phyloP scores from a whole-genome alignment of 2,113 vertebrate species.

The Neotoma lepida region DNA sequence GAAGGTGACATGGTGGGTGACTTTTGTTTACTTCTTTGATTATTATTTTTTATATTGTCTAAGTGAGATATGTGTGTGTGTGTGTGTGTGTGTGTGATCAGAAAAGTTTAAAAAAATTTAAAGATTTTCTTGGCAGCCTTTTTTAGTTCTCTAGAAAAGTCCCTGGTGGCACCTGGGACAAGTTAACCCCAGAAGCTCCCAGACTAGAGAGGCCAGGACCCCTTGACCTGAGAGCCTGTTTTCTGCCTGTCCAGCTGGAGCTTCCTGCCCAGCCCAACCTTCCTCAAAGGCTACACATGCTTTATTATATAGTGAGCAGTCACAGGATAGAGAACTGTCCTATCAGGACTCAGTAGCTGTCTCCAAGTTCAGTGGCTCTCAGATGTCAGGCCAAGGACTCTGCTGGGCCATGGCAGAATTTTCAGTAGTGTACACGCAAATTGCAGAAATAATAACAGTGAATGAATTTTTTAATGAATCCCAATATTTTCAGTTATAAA shows the following conservation, averaged over 20 bases:
- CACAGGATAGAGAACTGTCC: background rate
- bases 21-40: conserved; percentile 27
- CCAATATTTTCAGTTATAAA: conserved; percentile 45
- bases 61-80: background rate
- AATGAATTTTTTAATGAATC: background rate
- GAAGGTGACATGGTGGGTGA: background rate
- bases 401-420: background rate
- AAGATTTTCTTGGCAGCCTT: background rate
- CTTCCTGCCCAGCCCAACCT: background rate
- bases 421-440: background rate
- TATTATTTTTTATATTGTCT: background rate
- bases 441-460: background rate
- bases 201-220: background rate
- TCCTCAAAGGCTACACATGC: background rate
- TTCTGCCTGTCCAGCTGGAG: background rate
- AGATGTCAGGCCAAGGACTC: background rate
- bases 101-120: background rate
- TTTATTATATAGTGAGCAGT: background rate
- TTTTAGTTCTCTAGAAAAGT: background rate
- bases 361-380: background rate
- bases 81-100: conserved; percentile 1
- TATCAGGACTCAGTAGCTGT: background rate
- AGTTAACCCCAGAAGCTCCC: background rate
- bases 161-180: background rate
- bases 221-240: background rate